These are phyloP conservation scores for Fabriciana adippe DNA, from an alignment of 2,888 invertebrate species.

Conservation along the genomic window DNA sequence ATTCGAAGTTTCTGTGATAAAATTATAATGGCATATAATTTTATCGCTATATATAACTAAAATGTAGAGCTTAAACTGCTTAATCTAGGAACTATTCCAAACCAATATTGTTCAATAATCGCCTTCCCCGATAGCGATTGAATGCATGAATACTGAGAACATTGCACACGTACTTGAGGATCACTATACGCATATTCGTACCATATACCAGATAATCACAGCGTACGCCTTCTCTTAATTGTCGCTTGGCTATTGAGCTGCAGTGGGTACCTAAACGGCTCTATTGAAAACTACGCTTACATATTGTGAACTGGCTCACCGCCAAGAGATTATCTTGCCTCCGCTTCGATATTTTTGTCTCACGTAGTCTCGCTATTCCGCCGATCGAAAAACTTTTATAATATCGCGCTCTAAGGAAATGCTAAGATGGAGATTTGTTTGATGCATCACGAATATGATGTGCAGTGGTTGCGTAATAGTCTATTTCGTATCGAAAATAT, in stretches of 20 bases:
- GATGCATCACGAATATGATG: constrained; percentile 18
- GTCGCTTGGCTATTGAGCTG: constrained; percentile 37
- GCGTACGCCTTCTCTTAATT: constrained; percentile 39
- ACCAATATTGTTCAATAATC: constrained; percentile 34
- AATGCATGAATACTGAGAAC: constrained; percentile 21
- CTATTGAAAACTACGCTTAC: constrained; percentile 46
- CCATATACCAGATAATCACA: constrained; percentile 23
- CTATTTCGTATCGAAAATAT: too few species aligned
- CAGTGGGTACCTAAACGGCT: constrained; percentile 42
- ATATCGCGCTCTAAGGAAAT: constrained; percentile 59
- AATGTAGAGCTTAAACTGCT: constrained; percentile 15
- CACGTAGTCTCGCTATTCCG: constrained; percentile 54
- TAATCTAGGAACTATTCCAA: constrained; percentile 25
- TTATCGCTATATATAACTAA: too few species aligned
- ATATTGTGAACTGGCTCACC: constrained; percentile 72
- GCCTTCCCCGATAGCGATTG: constrained; percentile 20
- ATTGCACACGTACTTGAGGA: constrained; percentile 24
- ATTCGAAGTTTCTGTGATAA: too few species aligned
- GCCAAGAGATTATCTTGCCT: constrained; percentile 74
- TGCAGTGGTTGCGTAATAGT: constrained; percentile 1
- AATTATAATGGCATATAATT: too few species aligned
- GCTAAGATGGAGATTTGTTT: constrained; percentile 27
- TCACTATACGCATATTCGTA: constrained; percentile 23
- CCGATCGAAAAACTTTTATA: constrained; percentile 80
- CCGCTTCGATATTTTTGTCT: constrained; percentile 29